Conservation (phyloP, 2,888 invertebrate genomes). For the Lingula anatina region DNA sequence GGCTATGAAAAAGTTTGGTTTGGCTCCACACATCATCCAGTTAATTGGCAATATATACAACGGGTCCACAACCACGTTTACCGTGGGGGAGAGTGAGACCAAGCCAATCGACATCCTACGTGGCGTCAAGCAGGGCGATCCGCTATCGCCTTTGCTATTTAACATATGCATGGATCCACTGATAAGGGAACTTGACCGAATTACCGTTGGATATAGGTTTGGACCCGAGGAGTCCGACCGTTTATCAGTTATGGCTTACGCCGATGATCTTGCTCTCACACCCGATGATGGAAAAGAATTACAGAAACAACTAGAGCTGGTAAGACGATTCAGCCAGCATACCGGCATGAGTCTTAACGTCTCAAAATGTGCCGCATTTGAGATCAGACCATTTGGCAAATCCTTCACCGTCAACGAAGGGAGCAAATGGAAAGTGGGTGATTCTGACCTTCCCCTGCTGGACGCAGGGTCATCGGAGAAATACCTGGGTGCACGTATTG, state of each 20-base stretch:
- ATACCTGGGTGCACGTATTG: neutral
- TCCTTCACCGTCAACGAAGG: neutral
- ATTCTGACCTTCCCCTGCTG: neutral
- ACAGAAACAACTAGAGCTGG: neutral
- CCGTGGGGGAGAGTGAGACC: neutral
- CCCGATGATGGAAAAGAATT: neutral
- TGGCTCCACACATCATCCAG: neutral
- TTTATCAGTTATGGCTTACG: neutral
- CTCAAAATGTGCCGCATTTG: neutral
- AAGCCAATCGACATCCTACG: neutral
- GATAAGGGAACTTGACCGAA: neutral
- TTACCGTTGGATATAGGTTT: neutral
- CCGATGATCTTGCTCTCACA: neutral
- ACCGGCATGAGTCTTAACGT: neutral
- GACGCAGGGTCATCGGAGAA: neutral
- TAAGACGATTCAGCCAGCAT: neutral
- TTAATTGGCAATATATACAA: neutral
- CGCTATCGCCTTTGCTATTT: conserved; percentile 5
- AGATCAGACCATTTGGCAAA: neutral
- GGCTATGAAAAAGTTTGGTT: neutral
- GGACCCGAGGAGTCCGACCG: neutral
- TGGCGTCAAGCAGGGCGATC: conserved; percentile 7
- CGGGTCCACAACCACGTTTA: neutral
- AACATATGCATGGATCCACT: conserved; percentile 1
- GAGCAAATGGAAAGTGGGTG: neutral